Conservation (phyloP, 2,797 vertebrate genomes). For the Anguilla pacifica region DNA sequence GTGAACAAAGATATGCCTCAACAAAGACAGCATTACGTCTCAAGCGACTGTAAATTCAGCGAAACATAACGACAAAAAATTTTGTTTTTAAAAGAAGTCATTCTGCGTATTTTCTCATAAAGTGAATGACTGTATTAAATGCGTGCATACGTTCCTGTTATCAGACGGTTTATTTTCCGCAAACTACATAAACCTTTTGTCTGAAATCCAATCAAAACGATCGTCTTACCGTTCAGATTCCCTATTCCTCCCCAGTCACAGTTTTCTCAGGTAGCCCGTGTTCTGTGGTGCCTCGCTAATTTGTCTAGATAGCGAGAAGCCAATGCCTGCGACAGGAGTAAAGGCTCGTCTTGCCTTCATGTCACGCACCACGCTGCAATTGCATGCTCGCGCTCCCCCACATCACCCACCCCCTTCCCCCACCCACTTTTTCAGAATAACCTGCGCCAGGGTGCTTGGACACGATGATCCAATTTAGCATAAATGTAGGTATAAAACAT, state of each 20-base stretch:
- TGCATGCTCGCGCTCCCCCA: constrained; percentile 36
- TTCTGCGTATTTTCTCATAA: background rate
- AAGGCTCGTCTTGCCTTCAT: constrained; percentile 65
- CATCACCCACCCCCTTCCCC: background rate
- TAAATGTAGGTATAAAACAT: background rate
- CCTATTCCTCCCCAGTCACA: background rate
- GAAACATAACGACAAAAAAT: background rate
- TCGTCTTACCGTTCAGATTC: constrained; percentile 15
- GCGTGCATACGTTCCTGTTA: constrained; percentile 23
- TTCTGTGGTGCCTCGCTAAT: constrained; percentile 1
- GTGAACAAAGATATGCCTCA: background rate
- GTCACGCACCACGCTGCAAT: constrained; percentile 71
- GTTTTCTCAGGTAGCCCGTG: background rate
- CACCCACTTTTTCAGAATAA: background rate
- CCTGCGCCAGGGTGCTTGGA: constrained; percentile 10
- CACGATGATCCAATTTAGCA: constrained; percentile 5
- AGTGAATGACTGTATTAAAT: background rate
- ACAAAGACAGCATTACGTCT: background rate
- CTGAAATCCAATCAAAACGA: background rate
- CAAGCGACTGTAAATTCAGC: background rate
- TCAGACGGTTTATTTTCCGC: background rate
- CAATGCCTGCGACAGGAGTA: constrained; percentile 18
- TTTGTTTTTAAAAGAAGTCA: background rate
- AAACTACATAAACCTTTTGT: background rate
- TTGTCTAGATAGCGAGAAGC: background rate